Evolutionary conservation across 2,113 vertebrate species (phyloP).

Genomic region (Cephalopterus ornatus): DNA sequence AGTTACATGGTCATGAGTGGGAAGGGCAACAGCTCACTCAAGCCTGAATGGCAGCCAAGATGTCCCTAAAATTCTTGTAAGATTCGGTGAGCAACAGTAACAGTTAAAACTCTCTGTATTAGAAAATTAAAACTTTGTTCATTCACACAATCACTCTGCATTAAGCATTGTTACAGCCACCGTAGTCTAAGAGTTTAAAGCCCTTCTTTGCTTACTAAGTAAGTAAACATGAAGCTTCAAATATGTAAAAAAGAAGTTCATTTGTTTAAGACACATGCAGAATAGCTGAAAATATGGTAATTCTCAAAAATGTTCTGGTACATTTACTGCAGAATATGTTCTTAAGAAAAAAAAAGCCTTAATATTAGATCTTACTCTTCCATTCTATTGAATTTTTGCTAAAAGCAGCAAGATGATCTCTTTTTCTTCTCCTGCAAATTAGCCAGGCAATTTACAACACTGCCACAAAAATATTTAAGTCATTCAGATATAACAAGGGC

Average conservation of each 20-base stretch:
- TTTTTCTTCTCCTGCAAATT: not conserved
- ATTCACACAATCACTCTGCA: not conserved
- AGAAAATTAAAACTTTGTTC: not conserved
- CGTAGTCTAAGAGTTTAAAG: not conserved
- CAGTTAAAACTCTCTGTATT: not conserved
- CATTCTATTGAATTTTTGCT: not conserved
- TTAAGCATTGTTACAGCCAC: not conserved
- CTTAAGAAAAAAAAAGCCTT: not conserved
- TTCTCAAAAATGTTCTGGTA: conserved; percentile 2
- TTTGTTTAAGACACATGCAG: not conserved
- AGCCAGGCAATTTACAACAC: not conserved
- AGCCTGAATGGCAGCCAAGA: not conserved
- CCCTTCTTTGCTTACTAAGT: not conserved
- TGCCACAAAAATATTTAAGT: not conserved
- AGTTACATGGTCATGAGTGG: not conserved
- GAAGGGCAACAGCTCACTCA: not conserved
- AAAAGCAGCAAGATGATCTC: not conserved
- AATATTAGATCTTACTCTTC: not conserved
- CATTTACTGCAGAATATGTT: conserved; percentile 15
- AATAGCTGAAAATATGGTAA: not conserved
- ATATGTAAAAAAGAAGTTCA: not conserved
- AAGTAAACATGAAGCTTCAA: not conserved
- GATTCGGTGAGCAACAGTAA: not conserved
- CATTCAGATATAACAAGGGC: not conserved
- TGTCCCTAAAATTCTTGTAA: not conserved